Base-by-base conservation (phyloP, 1,140 invertebrate species). In the Papilio helenus region DNA sequence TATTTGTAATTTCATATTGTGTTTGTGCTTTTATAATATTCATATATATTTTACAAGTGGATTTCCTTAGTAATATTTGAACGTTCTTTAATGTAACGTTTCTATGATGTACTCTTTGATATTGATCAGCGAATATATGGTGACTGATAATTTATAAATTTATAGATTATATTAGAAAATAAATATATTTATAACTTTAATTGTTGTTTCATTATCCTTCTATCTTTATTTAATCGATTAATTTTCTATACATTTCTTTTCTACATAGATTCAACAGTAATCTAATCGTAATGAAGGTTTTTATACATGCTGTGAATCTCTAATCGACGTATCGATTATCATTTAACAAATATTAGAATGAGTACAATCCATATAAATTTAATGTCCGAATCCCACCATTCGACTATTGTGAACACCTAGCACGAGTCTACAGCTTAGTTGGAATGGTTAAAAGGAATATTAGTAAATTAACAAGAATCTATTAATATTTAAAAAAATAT, bases 141-240 rank as follows among this genome's bases (percentile, higher is more conserved):
- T 88, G 90, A 92, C 90, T 92, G 90, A 90, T 89, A 89, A 90
- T 92, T 92, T 91, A 87, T 91, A 92, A 82, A 91, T 89, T 89
- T 90, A 83, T 87, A 90, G 86, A 20, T 65, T 79, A 85, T 79
- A 85, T 72, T 84, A 86, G 74, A 77, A 80, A 82, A 61, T 84
- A 85, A 84, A 85, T 82, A 83, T 83, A 77, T 76, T 82, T 84
- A 81, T 82, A 87, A 85, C 76, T 84, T 9, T 72, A 80, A 83
- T 77, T 76, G 12, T 72, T 72, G 78, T 61, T 84, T 76, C 72
- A 82, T 77, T 83, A 81, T 80, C n/a, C 51, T 20, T 58, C 39
- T 3, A 7, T 29, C 3, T 29, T 3, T 12, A 14, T 49, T 49
- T 10, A 12, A 42, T 42, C 2, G 44, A 34, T 34, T 34, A 39